phyloP scores from a whole-genome alignment of 92 coral and sea anemone genomes.

The Porites cylindrica region DNA sequence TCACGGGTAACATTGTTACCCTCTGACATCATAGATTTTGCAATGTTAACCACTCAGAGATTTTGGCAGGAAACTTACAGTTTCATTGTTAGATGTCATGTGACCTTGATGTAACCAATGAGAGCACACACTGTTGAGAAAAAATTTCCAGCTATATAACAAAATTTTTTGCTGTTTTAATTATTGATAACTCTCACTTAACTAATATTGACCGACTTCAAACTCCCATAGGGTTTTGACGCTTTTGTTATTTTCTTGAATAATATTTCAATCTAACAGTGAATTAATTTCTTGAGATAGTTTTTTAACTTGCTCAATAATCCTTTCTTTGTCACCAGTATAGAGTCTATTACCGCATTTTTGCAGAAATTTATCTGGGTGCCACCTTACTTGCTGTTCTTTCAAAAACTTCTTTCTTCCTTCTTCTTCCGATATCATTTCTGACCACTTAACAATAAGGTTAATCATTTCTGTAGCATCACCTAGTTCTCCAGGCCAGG shows the following conservation, averaged over 20 bases:
- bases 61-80: no score
- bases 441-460: constrained; percentile 70
- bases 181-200: no score
- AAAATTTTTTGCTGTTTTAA: no score
- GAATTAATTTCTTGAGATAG: constrained; percentile 91
- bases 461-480: constrained; percentile 65
- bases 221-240: no score
- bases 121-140: no score
- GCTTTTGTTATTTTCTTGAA: background rate
- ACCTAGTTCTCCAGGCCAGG: constrained; percentile 90
- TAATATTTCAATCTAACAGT: constrained; percentile 13
- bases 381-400: constrained; percentile 95
- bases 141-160: no score
- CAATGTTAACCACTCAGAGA: no score
- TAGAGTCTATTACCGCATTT: constrained; percentile 80
- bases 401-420: constrained; percentile 74
- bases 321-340: constrained; percentile 66
- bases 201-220: no score
- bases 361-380: constrained; percentile 94
- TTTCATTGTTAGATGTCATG: no score
- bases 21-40: no score
- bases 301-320: constrained; percentile 79
- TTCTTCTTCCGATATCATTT: constrained; percentile 39
- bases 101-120: no score
- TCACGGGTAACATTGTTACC: no score